phyloP scores from a whole-genome alignment of 2,797 vertebrate genomes.

The Acestrorhynchus altus region DNA sequence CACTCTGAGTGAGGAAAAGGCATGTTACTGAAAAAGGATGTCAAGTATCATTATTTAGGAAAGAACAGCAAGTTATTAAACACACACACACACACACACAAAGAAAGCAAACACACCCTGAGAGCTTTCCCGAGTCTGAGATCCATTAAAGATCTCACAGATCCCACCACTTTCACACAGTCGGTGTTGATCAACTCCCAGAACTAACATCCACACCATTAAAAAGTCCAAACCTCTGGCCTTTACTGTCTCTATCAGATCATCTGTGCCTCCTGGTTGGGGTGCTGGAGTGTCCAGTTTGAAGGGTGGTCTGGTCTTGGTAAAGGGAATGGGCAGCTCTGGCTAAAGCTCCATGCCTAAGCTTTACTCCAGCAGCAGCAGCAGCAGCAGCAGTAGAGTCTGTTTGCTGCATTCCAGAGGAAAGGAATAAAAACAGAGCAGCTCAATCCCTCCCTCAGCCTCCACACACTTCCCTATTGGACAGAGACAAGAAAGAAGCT shows the following conservation, averaged over 20 bases:
- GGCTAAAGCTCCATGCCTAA: slow-evolving; percentile 51
- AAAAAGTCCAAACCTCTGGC: slow-evolving; percentile 64
- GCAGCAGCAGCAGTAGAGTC: too few species aligned
- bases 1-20: too few species aligned
- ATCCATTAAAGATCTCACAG: not conserved
- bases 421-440: slow-evolving; percentile 56
- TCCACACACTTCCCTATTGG: slow-evolving; percentile 65
- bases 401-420: slow-evolving; percentile 4
- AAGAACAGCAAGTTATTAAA: too few species aligned
- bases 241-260: slow-evolving; percentile 54
- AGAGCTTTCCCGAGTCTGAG: too few species aligned
- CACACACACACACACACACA: not conserved
- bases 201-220: too few species aligned
- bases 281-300: slow-evolving; percentile 47
- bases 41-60: too few species aligned
- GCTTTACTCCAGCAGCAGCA: slow-evolving; percentile 22
- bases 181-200: too few species aligned
- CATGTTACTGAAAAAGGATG: too few species aligned
- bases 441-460: slow-evolving; percentile 1
- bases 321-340: not conserved
- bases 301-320: not conserved
- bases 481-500: slow-evolving; percentile 60
- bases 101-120: not conserved
- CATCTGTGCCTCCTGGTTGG: slow-evolving; percentile 54
- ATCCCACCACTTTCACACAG: too few species aligned